Evolutionary conservation across 1,140 invertebrate genomes (phyloP), one percentile per base, ranked within the genome.

Genomic region (Portunus trituberculatus): DNA sequence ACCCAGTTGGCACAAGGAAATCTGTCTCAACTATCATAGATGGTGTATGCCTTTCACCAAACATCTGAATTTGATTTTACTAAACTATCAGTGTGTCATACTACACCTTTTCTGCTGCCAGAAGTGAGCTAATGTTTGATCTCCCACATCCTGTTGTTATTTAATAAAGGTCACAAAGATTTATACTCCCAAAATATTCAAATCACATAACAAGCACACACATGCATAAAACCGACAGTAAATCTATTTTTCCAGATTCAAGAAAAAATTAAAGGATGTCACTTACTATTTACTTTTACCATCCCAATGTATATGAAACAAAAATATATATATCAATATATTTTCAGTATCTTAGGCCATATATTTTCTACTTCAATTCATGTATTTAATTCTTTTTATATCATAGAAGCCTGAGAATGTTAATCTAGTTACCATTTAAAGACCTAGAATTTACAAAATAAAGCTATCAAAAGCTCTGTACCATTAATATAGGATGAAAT

Each of bases 391-490:
- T 39, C 12, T 20, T n/a, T 59, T 20, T 76, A 8, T 76, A 76
- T 12, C 8, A n/a, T 76, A 76, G 67, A n/a, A n/a, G 67, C 67
- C 67, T 76, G 67, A 76, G 67, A 76, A 76, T 76, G 67, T 76
- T 76, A 0, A 16, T 59, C 67, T 76, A 25, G n/a, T 76, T 76
- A 76, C 20, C n/a, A 76, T n/a, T 76, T 76, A n/a, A n/a, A 76
- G 67, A 76, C 12, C 67, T 76, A 76, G 20, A 8, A 76, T 76
- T 76, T 76, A 76, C 67, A 76, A 76, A 76, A 76, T 76, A 76
- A 76, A 76, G 0, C 67, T 76, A 76, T 76, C 67, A 76, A 76
- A 76, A 76, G 67, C 67, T 76, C 67, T 76, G 67, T 76, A 76
- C 67, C 67, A 76, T 76, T 20, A 76, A n/a, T 76, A 76, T 76